A percentile compares a stretch with the other conserved stretches of the same genome.
Conservation (phyloP, 2,888 invertebrate genomes). For the Netelia fuscicornis region DNA sequence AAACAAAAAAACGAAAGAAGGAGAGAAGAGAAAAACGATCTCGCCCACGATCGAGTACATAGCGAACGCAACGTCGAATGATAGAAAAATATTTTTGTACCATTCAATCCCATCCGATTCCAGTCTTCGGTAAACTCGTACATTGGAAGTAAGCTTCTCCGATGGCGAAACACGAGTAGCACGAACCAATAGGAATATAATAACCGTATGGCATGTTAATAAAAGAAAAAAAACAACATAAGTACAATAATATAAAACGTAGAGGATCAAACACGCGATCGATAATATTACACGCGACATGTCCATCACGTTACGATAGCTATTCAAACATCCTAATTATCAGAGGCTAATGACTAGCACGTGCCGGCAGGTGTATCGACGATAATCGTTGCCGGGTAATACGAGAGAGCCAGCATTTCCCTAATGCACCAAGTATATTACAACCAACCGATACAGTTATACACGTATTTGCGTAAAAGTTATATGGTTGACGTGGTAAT, state of each 20-base stretch:
- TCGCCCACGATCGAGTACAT: neutral
- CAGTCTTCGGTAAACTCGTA: neutral
- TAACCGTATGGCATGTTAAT: neutral
- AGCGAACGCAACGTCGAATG: neutral
- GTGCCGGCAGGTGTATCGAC: slow-evolving; percentile 49
- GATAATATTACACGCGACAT: neutral
- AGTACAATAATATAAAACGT: neutral
- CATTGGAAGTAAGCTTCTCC: neutral
- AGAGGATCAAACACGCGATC: slow-evolving; percentile 25
- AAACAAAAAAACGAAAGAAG: neutral
- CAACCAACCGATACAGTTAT: neutral
- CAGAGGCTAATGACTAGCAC: slow-evolving; percentile 49
- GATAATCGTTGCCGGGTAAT: slow-evolving; percentile 32
- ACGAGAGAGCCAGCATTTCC: slow-evolving; percentile 29
- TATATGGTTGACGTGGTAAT: neutral
- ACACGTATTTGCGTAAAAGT: neutral
- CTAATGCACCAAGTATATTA: slow-evolving; percentile 1
- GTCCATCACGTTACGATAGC: neutral
- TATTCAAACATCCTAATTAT: slow-evolving; percentile 42
- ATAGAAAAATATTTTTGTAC: slow-evolving; percentile 24
- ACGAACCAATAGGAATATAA: slow-evolving; percentile 1
- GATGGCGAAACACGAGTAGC: slow-evolving; percentile 14
- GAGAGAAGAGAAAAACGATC: neutral
- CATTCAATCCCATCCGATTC: neutral
- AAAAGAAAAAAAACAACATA: neutral